Evolutionary conservation across 2,888 invertebrate genomes (phyloP), one percentile per base, ranked within the genome.

Genomic region (Danaus chrysippus): DNA sequence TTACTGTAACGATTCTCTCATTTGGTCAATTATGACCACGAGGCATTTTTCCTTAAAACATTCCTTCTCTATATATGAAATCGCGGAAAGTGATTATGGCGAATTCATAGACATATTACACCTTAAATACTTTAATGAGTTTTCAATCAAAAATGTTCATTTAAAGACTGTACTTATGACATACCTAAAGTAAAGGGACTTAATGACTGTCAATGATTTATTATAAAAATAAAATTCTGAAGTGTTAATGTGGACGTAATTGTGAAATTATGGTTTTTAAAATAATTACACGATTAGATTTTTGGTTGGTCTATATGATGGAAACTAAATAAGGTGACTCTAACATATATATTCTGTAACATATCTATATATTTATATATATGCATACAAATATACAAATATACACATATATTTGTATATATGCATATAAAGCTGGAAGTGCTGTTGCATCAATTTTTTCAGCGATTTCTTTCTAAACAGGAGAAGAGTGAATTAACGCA

Each of bases 41-140:
- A 54, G 34, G 10, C 57, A 55, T 58, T 59, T 59, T 44, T 13
- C 13, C 41, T 23, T 49, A 58, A 63, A 59, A 59, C 58, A 62
- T 62, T 58, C 58, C 44, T 58, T 34, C 13, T 58, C 58, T 2
- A 13, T 60, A 64, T 66, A 66, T 59, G 64, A 62, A 52, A 42
- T 64, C 12, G 46, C 58, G 66, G 64, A 66, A 64, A 64, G 60
- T 58, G 52, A 64, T 60, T 64, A 64, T 64, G 56, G 62, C 53
- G 34, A 49, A 52, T 34, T 42, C 44, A 55, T 42, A 58, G 56
- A 23, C 56, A 59, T 49, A 19, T 2, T 54, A 41, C 19, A 34
- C 61, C 64, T 57, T 64, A 59, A 64, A 57, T 53, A 42, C 10
- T 13, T 15, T 34, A 53, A 56, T 54, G 56, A 23, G 42, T 57